Conservation (phyloP, 2,113 vertebrate genomes). For the Colossoma macropomum region DNA sequence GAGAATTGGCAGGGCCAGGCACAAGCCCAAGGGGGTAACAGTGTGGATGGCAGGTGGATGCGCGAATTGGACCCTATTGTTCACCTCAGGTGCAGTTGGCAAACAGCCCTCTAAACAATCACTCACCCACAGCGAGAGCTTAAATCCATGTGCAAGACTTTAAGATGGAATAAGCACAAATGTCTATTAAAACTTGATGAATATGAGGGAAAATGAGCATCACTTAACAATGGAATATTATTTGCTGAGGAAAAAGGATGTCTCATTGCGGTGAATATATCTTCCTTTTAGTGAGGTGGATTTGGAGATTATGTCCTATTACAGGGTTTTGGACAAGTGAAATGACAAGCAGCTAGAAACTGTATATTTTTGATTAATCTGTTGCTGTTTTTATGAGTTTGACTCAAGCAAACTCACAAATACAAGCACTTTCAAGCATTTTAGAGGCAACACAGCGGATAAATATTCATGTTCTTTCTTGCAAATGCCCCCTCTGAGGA, state of each 20-base stretch:
- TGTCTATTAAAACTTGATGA: conserved; percentile 8
- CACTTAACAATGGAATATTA: conserved; percentile 9
- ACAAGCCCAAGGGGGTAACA: conserved; percentile 49
- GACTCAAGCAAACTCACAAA: neutral
- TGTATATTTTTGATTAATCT: neutral
- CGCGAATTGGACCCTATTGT: conserved; percentile 53
- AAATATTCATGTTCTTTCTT: conserved; percentile 12
- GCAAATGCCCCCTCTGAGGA: neutral
- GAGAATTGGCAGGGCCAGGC: conserved; percentile 58
- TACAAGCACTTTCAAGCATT: neutral
- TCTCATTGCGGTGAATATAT: neutral
- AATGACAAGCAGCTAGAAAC: neutral
- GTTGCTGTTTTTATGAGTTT: neutral
- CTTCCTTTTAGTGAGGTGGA: no score
- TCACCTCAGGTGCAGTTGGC: conserved; percentile 54
- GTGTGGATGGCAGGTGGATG: conserved; percentile 50
- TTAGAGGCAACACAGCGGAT: neutral
- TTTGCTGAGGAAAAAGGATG: neutral
- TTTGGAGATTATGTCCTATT: no score
- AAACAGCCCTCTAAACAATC: conserved; percentile 37
- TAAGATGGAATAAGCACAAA: neutral
- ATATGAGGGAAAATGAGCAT: neutral
- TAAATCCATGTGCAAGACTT: neutral
- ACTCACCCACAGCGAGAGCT: conserved; percentile 26
- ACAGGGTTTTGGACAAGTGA: neutral